Evolutionary conservation across 2,113 vertebrate genomes (phyloP).

Genomic region (Microcebus jonahi): DNA sequence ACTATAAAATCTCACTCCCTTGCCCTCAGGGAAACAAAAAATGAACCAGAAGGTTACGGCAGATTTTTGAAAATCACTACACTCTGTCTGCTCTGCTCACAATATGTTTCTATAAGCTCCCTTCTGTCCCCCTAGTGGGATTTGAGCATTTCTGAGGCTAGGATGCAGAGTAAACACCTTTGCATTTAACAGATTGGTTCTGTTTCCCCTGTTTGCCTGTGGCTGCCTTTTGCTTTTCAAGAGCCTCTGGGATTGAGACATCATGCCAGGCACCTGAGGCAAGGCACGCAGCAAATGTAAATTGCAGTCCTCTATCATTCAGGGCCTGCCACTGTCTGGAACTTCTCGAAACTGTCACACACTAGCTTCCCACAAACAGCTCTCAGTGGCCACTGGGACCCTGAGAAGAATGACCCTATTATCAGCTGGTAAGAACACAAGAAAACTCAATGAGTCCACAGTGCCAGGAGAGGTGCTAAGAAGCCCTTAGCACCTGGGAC

Average conservation of each 20-base stretch:
- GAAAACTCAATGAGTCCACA: background rate
- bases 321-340: background rate
- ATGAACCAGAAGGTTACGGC: constrained; percentile 26
- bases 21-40: constrained; percentile 32
- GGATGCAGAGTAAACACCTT: constrained; percentile 42
- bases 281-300: background rate
- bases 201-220: constrained; percentile 3
- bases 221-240: constrained; percentile 54
- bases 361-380: background rate
- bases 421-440: constrained; percentile 2
- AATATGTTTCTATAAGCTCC: constrained; percentile 1
- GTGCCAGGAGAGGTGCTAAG: accelerated
- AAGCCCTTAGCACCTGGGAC: background rate
- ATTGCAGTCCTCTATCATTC: background rate
- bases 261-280: background rate
- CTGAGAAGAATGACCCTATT: constrained; percentile 11
- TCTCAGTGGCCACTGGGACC: background rate
- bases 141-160: background rate
- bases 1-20: background rate
- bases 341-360: background rate
- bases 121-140: background rate
- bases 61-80: constrained; percentile 52
- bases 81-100: background rate
- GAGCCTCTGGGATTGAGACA: constrained; percentile 11
- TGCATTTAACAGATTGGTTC: constrained; percentile 26